Evolutionary conservation across 2,113 vertebrate species (phyloP), one percentile per base, ranked within the genome.

Genomic region (Hippotragus niger): DNA sequence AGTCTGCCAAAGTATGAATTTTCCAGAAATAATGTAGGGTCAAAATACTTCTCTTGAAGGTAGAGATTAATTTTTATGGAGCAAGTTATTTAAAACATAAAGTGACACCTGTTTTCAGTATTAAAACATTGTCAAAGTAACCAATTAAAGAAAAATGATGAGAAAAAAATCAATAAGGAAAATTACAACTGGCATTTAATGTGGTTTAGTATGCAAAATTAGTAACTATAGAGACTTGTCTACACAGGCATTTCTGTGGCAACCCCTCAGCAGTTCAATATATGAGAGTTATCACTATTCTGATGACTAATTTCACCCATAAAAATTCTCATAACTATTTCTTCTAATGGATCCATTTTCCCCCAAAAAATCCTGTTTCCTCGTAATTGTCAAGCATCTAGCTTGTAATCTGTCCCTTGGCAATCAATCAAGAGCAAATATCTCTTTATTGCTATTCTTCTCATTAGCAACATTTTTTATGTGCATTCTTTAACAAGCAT

Each of bases 401-500:
- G 5, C 1, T 93, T 58, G 0, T 55, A 40, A 84, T 40, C 33
- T 90, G 31, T 90, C 40, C 84, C 0, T 1, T 57, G 78, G 3
- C 31, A 90, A 40, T 96, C 62, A 88, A 82, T 88, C 33, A 97
- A 89, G 17, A 1, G 27, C 94, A 74, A 52, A 52, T 0, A 3
- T 95, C 17, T 93, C 91, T 95, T 84, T 95, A 71, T 15, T 92
- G 5, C 17, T 45, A 29, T 36, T 31, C 31, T 97, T 96, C 82
- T 93, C 87, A 19, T 92, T 80, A 96, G 45, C 43, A 96, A 92
- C 0, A 14, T 40, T 95, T 76, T 94, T 97, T 94, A 25, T 43
- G 45, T 84, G 9, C 53, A 93, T 58, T 94, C 53, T 96, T 84
- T 88, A 95, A 78, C 40, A 97, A 95, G 19, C 67, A 97, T 29